A percentile compares a stretch with the other conserved stretches of the same genome.
These are phyloP conservation scores for Rhagophthalmus giganteus DNA, from an alignment of 2,888 invertebrate genomes.

Conservation along the genomic window DNA sequence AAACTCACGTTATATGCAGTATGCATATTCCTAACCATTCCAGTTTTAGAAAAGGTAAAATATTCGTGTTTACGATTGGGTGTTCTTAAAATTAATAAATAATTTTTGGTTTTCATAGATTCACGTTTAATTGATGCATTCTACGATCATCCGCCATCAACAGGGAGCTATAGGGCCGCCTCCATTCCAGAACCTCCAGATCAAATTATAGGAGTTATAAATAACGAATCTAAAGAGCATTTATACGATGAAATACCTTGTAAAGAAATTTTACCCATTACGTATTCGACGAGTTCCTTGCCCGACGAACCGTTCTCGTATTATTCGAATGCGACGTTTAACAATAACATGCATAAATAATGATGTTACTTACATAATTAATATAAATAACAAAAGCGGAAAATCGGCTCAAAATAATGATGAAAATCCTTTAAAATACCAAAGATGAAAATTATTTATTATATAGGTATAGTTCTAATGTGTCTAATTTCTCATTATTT, in stretches of 20 bases:
- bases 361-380: neutral
- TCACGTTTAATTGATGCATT: conserved; percentile 44
- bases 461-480: neutral
- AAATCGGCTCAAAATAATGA: no score
- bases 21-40: conserved; percentile 33
- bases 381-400: no score
- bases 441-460: no score
- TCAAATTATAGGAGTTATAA: neutral
- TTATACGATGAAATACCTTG: conserved; percentile 70
- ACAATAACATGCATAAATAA: neutral
- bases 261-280: conserved; percentile 16
- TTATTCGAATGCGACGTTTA: conserved; percentile 10
- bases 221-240: conserved; percentile 47
- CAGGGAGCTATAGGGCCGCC: conserved; percentile 49
- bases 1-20: conserved; percentile 38
- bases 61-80: no score
- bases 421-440: no score
- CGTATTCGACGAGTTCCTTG: neutral
- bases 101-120: conserved; percentile 3
- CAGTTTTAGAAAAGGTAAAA: conserved; percentile 13
- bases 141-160: conserved; percentile 62
- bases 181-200: conserved; percentile 50
- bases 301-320: conserved; percentile 4
- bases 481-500: neutral
- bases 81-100: neutral